These are phyloP conservation scores for Hemibagrus wyckioides DNA, from an alignment of 2,113 vertebrate species.

Conservation along the genomic window DNA sequence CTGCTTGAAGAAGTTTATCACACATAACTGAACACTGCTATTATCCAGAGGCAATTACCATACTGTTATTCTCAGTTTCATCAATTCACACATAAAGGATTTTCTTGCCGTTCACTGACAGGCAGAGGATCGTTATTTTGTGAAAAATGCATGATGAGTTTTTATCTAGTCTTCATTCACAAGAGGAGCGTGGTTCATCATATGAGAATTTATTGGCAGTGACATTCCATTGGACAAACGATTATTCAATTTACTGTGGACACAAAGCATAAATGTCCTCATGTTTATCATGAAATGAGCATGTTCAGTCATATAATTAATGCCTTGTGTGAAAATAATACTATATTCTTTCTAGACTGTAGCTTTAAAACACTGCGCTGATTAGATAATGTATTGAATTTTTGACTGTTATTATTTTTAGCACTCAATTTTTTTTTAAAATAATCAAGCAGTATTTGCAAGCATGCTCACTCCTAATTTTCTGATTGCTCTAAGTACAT, in stretches of 20 bases:
- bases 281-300: neutral
- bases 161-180: neutral
- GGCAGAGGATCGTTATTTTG: slow-evolving; percentile 1
- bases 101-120: neutral
- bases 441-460: neutral
- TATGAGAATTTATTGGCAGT: neutral
- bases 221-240: neutral
- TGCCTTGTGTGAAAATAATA: neutral
- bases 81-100: slow-evolving; percentile 3
- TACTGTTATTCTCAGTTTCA: slow-evolving; percentile 11
- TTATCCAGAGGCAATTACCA: slow-evolving; percentile 14
- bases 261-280: neutral
- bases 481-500: slow-evolving; percentile 14
- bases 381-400: neutral
- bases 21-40: neutral
- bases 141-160: slow-evolving; percentile 17
- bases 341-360: neutral
- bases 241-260: neutral
- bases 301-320: neutral
- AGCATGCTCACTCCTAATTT: neutral
- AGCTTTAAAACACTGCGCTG: neutral
- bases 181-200: neutral
- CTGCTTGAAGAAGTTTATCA: slow-evolving; percentile 20
- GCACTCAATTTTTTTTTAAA: neutral
- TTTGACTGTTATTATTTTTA: neutral